phyloP scores from a whole-genome alignment of 2,888 invertebrate genomes.

The Heteromyza rotundicornis region DNA sequence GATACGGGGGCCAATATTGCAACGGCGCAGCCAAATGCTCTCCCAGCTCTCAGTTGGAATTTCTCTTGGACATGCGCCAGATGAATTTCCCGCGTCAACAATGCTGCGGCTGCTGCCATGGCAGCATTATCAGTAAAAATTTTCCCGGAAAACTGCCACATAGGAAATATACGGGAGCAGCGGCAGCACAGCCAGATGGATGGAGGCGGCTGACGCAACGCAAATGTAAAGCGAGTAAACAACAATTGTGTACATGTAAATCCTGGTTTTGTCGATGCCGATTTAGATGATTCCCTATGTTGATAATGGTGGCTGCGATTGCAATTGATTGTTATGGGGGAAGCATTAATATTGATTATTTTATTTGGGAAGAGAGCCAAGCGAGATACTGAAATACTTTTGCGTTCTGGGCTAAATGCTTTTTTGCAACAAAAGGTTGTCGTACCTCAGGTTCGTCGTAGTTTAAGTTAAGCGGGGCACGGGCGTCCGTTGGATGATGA shows the following conservation, averaged over 20 bases:
- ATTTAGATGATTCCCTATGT: constrained; percentile 37
- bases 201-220: not conserved
- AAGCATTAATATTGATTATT: constrained; percentile 53
- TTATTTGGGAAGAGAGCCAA: constrained; percentile 26
- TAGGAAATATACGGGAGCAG: constrained; percentile 41
- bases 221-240: constrained; percentile 20
- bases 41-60: no score
- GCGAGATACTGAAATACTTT: no score
- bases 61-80: constrained; percentile 23
- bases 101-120: constrained; percentile 45
- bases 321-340: constrained; percentile 44
- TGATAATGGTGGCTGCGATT: constrained; percentile 36
- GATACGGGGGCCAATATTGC: not conserved
- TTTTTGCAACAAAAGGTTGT: no score
- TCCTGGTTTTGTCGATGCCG: constrained; percentile 54
- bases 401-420: no score
- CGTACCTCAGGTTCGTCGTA: no score
- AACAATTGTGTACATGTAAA: constrained; percentile 53
- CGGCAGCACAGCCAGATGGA: not conserved
- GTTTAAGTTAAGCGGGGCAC: no score
- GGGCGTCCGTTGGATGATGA: not conserved
- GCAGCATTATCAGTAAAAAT: constrained; percentile 54
- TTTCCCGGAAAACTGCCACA: constrained; percentile 54
- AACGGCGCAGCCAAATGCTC: constrained; percentile 34
- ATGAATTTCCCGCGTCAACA: constrained; percentile 32